A percentile compares a stretch with the other conserved stretches of the same genome.
Conservation (phyloP, 2,113 vertebrate species). For the Phalacrocorax carbo region DNA sequence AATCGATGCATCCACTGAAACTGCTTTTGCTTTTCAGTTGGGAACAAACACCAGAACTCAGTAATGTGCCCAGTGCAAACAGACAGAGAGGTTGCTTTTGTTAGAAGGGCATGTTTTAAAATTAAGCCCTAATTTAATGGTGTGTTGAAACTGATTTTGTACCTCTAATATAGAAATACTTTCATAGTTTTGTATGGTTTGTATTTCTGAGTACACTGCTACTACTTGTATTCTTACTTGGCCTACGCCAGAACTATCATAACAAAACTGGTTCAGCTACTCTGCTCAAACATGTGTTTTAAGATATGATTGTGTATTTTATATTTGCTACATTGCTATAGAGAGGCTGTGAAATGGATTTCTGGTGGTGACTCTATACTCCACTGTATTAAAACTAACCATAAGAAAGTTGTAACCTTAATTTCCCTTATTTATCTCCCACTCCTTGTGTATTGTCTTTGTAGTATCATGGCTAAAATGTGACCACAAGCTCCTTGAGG, state of each 20-base stretch:
- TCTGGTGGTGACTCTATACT: not conserved
- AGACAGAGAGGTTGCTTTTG: not conserved
- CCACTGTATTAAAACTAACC: not conserved
- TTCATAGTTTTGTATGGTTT: not conserved
- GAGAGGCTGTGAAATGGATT: not conserved
- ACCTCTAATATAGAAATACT: not conserved
- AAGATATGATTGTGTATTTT: not conserved
- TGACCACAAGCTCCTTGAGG: not conserved
- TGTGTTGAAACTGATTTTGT: not conserved
- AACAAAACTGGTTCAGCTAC: not conserved
- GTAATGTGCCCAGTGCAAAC: not conserved
- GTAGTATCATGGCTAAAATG: not conserved
- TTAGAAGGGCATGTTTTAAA: not conserved
- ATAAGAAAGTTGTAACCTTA: not conserved
- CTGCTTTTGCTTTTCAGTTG: not conserved
- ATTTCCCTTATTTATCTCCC: not conserved
- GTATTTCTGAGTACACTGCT: not conserved
- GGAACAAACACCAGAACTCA: not conserved
- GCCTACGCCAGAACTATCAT: not conserved
- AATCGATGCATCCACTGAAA: not conserved
- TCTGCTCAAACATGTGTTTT: not conserved
- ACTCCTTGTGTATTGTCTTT: not conserved
- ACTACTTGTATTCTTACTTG: not conserved
- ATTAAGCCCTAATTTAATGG: not conserved
- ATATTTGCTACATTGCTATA: not conserved